Conservation (phyloP, 2,113 vertebrate species). For the Pterocles gutturalis region DNA sequence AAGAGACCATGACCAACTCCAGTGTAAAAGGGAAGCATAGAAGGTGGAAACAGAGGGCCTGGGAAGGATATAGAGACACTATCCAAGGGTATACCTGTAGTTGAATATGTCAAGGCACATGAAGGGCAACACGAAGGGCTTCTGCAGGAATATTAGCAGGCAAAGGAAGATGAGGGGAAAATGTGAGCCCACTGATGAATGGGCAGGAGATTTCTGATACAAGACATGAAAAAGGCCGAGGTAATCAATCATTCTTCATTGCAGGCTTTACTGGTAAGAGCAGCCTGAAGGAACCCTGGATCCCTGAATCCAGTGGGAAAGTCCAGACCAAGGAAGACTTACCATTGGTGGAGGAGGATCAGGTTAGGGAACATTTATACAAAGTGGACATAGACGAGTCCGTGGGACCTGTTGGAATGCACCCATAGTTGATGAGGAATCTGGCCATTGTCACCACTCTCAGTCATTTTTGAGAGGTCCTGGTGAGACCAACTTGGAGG, state of each 20-base stretch:
- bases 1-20: too few relatives aligned
- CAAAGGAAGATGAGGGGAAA: background rate
- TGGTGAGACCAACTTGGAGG: background rate
- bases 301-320: background rate
- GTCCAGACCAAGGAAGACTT: background rate
- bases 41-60: too few relatives aligned
- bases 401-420: background rate
- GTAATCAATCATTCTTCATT: background rate
- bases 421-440: background rate
- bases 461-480: background rate
- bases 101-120: too few relatives aligned
- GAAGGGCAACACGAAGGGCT: too few relatives aligned
- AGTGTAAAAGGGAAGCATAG: too few relatives aligned
- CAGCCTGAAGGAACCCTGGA: background rate
- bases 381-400: background rate
- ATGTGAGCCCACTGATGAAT: background rate
- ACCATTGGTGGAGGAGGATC: too few relatives aligned
- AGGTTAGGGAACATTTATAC: background rate
- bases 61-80: too few relatives aligned
- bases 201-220: background rate
- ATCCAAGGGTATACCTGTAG: too few relatives aligned
- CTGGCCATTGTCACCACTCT: background rate
- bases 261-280: background rate
- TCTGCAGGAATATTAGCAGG: background rate
- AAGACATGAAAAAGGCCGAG: background rate